Conservation (phyloP, 1,140 invertebrate genomes). For the Aphaenogaster floridana region DNA sequence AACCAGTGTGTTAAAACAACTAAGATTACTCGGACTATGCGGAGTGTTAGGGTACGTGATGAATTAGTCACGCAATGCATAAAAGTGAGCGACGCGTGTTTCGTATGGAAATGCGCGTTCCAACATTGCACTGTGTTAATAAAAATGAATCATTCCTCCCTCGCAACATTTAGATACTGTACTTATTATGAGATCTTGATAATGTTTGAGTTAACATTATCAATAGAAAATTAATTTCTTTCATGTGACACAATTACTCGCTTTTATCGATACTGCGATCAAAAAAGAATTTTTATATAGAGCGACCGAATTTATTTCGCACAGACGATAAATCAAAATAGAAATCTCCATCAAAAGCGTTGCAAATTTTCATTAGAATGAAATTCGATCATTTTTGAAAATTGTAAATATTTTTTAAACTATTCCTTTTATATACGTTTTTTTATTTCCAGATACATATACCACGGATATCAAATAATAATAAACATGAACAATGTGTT, state of each 20-base stretch:
- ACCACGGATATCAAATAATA: background rate
- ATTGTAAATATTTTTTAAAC: background rate
- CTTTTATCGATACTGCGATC: too few relatives aligned
- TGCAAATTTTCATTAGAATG: background rate
- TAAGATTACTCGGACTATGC: background rate
- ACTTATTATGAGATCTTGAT: constrained; percentile 3
- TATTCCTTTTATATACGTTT: background rate
- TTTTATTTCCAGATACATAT: too few relatives aligned
- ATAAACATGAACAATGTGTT: constrained; percentile 22
- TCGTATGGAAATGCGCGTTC: background rate
- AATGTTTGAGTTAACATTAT: background rate
- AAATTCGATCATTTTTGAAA: background rate
- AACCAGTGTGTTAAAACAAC: constrained; percentile 27
- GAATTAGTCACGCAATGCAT: constrained; percentile 52
- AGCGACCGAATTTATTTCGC: background rate
- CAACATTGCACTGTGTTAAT: constrained; percentile 22
- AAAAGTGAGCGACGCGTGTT: background rate
- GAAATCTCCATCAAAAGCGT: background rate
- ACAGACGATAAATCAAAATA: background rate
- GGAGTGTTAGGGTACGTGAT: constrained; percentile 32
- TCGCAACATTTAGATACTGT: constrained; percentile 6
- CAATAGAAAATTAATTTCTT: constrained; percentile 5
- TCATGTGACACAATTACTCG: too few relatives aligned
- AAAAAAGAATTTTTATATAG: background rate
- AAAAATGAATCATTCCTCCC: constrained; percentile 28